Percentiles rank a stretch among this genome's conserved stretches.
phyloP scores from a whole-genome alignment of 1,140 invertebrate genomes.

The Pemphigus obesinymphae region DNA sequence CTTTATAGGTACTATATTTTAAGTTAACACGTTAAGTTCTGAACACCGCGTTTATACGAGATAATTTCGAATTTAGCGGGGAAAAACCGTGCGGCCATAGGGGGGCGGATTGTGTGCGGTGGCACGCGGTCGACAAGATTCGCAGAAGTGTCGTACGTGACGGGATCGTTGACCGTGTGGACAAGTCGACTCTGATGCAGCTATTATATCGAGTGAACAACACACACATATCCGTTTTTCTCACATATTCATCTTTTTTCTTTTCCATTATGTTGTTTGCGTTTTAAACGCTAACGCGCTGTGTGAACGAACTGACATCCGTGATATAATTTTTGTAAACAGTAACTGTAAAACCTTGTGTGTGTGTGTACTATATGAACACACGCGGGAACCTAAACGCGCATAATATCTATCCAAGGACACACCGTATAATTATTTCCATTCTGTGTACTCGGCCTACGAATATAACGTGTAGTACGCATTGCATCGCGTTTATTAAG shows the following conservation, averaged over 20 bases:
- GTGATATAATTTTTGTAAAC: constrained; percentile 24
- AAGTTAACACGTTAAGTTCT: no score
- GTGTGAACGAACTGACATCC: constrained; percentile 33
- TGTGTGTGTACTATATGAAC: background rate
- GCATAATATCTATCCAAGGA: background rate
- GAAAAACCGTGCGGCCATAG: no score
- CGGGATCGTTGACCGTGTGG: constrained; percentile 21
- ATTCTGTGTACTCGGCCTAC: background rate
- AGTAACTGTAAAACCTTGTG: constrained; percentile 6
- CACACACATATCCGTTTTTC: constrained; percentile 24
- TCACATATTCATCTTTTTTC: constrained; percentile 30
- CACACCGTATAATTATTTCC: constrained; percentile 2
- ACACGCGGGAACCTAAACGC: background rate
- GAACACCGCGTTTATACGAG: no score
- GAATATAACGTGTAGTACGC: background rate
- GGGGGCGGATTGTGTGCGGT: no score
- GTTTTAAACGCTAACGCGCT: constrained; percentile 24
- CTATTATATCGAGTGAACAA: constrained; percentile 12
- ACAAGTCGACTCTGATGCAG: background rate
- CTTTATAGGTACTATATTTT: no score
- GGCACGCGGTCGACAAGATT: background rate
- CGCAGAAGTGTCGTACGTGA: constrained; percentile 4
- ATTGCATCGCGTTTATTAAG: no score
- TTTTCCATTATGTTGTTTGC: constrained; percentile 23
- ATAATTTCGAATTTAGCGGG: no score